These are phyloP conservation scores for Cheilosia scutellata DNA, from an alignment of 2,888 invertebrate genomes.

Conservation along the genomic window DNA sequence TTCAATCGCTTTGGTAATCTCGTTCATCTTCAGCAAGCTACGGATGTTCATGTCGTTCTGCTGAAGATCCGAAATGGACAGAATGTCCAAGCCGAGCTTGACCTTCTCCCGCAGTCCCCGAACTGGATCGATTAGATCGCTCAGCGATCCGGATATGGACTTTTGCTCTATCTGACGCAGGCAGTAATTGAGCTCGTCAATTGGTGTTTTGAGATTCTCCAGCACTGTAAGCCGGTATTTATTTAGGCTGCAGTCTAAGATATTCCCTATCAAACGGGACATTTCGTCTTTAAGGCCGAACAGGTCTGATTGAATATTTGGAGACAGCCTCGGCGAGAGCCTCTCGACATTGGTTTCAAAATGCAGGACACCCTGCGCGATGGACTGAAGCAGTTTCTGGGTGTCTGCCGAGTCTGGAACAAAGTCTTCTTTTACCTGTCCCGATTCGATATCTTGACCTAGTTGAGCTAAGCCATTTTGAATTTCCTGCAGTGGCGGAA, in stretches of 20 bases:
- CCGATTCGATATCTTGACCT: constrained; percentile 84
- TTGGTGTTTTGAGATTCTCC: constrained; percentile 85
- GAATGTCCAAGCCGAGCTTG: constrained; percentile 80
- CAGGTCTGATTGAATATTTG: constrained; percentile 80
- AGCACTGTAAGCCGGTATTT: constrained; percentile 84
- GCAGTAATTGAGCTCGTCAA: constrained; percentile 85
- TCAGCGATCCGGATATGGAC: constrained; percentile 82
- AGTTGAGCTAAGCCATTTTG: constrained; percentile 85
- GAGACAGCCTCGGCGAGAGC: constrained; percentile 79
- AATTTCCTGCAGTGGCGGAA: constrained; percentile 87
- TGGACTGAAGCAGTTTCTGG: constrained; percentile 83
- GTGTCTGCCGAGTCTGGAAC: constrained; percentile 82
- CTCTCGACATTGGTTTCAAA: constrained; percentile 83
- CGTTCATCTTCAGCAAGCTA: constrained; percentile 80
- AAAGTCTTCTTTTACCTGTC: constrained; percentile 81
- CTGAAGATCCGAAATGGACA: constrained; percentile 78
- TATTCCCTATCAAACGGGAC: constrained; percentile 86
- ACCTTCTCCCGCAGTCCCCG: constrained; percentile 81
- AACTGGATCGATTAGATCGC: constrained; percentile 82
- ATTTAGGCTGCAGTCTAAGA: constrained; percentile 84
- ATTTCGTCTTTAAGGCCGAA: constrained; percentile 85
- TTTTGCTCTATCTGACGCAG: constrained; percentile 83
- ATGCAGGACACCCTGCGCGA: constrained; percentile 83
- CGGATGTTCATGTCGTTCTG: constrained; percentile 79
- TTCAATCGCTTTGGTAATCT: constrained; percentile 80